These are phyloP conservation scores for Coelopa frigida DNA, from an alignment of 1,140 invertebrate species.

Conservation along the genomic window DNA sequence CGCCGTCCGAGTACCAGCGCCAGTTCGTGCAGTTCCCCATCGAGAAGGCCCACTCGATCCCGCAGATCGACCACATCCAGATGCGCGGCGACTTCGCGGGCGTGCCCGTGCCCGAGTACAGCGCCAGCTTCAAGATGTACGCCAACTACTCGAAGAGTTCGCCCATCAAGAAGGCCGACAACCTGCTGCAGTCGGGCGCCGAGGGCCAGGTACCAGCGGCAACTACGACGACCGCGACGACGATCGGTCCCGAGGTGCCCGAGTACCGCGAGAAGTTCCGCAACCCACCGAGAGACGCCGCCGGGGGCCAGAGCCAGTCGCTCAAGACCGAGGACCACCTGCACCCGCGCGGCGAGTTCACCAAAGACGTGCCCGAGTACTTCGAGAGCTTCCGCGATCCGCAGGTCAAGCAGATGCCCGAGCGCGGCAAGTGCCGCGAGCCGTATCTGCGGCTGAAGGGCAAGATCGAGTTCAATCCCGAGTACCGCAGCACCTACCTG, in stretches of 20 bases:
- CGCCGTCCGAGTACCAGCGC: conserved; percentile 35
- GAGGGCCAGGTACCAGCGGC: conserved; percentile 9
- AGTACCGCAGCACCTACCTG: conserved; percentile 38
- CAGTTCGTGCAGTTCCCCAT: conserved; percentile 36
- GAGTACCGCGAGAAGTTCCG: conserved; percentile 40
- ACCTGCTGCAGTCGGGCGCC: conserved; percentile 33
- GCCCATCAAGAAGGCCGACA: conserved; percentile 39
- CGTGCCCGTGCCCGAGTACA: conserved; percentile 35
- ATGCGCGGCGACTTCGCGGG: conserved; percentile 34
- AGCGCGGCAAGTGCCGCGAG: conserved; percentile 36
- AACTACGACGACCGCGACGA: neutral
- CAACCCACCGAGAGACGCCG: conserved; percentile 31
- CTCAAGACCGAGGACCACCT: conserved; percentile 37
- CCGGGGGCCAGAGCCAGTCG: conserved; percentile 27
- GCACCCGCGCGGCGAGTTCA: conserved; percentile 33
- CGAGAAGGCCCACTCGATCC: conserved; percentile 42
- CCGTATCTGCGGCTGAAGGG: conserved; percentile 35
- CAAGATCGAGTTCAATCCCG: conserved; percentile 43
- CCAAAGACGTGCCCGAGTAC: conserved; percentile 40
- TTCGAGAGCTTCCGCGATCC: conserved; percentile 43
- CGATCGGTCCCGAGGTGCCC: conserved; percentile 17
- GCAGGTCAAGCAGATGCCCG: conserved; percentile 38
- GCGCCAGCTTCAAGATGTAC: conserved; percentile 41
- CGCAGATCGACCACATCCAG: conserved; percentile 38
- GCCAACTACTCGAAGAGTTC: conserved; percentile 39